Conservation (phyloP, 1,140 invertebrate genomes). For the Euura saliciscinereae region DNA sequence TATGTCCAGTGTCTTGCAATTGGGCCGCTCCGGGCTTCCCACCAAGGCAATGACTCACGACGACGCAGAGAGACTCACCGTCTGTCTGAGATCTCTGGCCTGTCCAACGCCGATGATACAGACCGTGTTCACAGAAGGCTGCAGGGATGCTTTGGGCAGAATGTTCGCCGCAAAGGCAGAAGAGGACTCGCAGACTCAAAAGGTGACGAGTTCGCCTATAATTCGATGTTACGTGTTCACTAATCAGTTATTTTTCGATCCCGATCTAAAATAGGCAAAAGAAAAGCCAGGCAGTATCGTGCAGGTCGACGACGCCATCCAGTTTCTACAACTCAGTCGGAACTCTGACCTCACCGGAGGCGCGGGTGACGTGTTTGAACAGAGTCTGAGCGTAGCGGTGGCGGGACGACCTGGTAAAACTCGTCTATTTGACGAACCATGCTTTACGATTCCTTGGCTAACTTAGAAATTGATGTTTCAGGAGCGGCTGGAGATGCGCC, state of each 20-base stretch:
- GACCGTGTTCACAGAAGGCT: constrained; percentile 79
- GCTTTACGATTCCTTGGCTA: constrained; percentile 7
- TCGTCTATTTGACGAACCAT: neutral
- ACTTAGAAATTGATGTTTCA: constrained; percentile 12
- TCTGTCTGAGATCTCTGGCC: constrained; percentile 82
- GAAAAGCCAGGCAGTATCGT: constrained; percentile 75
- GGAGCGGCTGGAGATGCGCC: constrained; percentile 58
- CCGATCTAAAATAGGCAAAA: constrained; percentile 58
- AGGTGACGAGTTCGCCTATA: constrained; percentile 40
- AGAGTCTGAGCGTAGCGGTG: constrained; percentile 90
- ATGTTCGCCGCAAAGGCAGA: constrained; percentile 87
- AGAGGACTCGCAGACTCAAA: constrained; percentile 67
- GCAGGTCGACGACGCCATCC: constrained; percentile 87
- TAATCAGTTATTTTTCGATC: constrained; percentile 18
- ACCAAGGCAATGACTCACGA: constrained; percentile 90
- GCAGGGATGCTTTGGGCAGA: constrained; percentile 79
- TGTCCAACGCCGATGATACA: constrained; percentile 74
- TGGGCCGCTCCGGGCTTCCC: constrained; percentile 72
- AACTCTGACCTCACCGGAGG: constrained; percentile 76
- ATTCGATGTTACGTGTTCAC: constrained; percentile 15
- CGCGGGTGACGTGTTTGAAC: constrained; percentile 91
- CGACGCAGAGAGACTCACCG: constrained; percentile 88
- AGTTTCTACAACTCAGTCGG: constrained; percentile 82
- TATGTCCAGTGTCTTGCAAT: constrained; percentile 84
- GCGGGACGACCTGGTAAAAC: constrained; percentile 63